Evolutionary conservation across 2,113 vertebrate species (phyloP), one percentile per base, ranked within the genome.

Genomic region (Myxocyprinus asiaticus): DNA sequence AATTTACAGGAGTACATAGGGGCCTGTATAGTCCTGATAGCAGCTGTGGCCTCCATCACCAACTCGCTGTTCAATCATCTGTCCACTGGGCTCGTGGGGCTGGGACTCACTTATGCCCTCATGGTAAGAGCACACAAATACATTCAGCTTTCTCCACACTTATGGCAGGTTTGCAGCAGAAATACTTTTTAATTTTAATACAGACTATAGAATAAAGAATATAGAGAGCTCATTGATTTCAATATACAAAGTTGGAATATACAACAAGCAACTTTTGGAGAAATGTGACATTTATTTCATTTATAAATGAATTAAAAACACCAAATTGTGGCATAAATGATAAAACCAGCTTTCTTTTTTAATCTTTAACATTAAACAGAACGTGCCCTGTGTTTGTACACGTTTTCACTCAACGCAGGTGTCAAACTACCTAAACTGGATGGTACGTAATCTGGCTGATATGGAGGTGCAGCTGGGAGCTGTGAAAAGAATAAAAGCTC

Each of bases 401-500:
- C 14, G 5, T 56, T 56, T 14, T 56, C 4, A 33, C 3, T 33
- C 22, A 33, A 33, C 22, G 22, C 22, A n/a, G 98, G 96, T 99
- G 76, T 99, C 98, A 56, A 99, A 99, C 91, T 99, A 99, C 83
- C 92, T 99, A 92, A 99, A 99, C 85, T 99, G 98, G 98, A 98
- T 99, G 97, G 97, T 99, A 89, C 94, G 98, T 81, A 99, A 98
- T 87, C 92, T 99, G 89, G 97, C 97, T 4, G 98, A 99, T 89
- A 98, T 99, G 95, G 98, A 99, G 88, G 96, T 99, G 33, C 98
- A 99, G 89, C 91, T 99, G 70, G 98, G 96, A 74, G 96, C 97
- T 0, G 96, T 99, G 88, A 97, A 97, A 86, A 96, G 95, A 71
- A 95, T 99, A 86, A 96, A 97, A 3, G 90, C 93, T 48, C 95